Base-by-base conservation (phyloP, 2,888 invertebrate genomes). In the Drosophila pseudotakahashii region DNA sequence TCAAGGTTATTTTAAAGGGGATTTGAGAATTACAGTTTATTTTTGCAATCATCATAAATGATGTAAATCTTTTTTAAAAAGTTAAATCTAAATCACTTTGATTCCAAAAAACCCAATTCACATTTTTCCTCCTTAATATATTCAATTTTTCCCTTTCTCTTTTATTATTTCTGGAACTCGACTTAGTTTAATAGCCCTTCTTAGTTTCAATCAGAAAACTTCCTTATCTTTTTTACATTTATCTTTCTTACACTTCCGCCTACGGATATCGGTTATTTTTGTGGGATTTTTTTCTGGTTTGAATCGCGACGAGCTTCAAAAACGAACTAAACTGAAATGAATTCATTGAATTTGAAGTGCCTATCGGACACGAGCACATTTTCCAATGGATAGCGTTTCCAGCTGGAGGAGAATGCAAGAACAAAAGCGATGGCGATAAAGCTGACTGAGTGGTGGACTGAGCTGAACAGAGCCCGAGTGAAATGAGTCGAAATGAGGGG, bases 181-280 rank as follows among this genome's bases (percentile, higher is more conserved):
- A 50, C 54, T 69, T 19, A 14, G 47, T 39, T 48, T 16, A 48
- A 41, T 16, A 48, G 11, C 52, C 48, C 63, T 50, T 50, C 42
- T 59, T 39, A 9, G 14, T 74, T 64, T 72, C 32, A 53, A 51
- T 63, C 37, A 32, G 32, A 19, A 23, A 36, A 36, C 58, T 14
- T 41, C 44, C 55, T 77, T 79, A 81, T 87, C 87, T 16, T 7
- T 30, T 45, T 37, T 30, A 62, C 50, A 66, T 78, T 76, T 63
- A 30, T 67, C 41, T 64, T 32, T 54, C 71, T 71, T 51, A 57
- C 57, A 81, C 85, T 85, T 82, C 88, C 88, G 86, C 73, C 71
- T 57, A 72, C 79, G 57, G 60, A 73, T 36, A 52, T 34, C 48
- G 37, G 51, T 52, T 34, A 19, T 13, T 50, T 70, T 30, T 41